These are phyloP conservation scores for Mya arenaria DNA, from an alignment of 1,140 invertebrate species.

Conservation along the genomic window DNA sequence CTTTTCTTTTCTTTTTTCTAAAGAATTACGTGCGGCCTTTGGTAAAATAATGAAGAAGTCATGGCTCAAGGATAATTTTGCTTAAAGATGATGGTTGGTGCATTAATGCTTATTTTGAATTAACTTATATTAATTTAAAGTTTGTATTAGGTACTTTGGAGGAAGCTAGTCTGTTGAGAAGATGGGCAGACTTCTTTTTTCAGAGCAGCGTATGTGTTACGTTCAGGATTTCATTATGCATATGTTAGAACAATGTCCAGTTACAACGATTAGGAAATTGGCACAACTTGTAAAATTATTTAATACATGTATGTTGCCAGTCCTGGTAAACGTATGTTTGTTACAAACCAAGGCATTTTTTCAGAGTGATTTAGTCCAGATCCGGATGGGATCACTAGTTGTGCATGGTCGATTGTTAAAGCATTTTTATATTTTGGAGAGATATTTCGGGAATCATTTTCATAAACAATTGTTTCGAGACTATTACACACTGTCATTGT, in stretches of 20 bases:
- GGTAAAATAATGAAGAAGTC: slow-evolving; percentile 41
- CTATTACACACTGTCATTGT: background rate
- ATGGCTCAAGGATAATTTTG: slow-evolving; percentile 29
- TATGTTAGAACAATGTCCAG: background rate
- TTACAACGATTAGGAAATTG: slow-evolving; percentile 2
- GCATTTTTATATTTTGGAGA: slow-evolving; percentile 2
- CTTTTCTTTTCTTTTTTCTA: slow-evolving; percentile 22
- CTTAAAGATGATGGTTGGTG: slow-evolving; percentile 45
- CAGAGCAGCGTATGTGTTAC: background rate
- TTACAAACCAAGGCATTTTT: slow-evolving; percentile 20
- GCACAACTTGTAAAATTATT: slow-evolving; percentile 30
- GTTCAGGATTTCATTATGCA: background rate
- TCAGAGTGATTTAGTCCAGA: background rate
- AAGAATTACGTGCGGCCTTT: slow-evolving; percentile 44
- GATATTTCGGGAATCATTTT: background rate
- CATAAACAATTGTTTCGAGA: background rate
- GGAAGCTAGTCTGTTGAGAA: slow-evolving; percentile 9
- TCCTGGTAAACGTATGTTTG: slow-evolving; percentile 16
- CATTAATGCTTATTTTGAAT: background rate
- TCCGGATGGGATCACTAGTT: slow-evolving; percentile 22
- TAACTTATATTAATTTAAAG: background rate
- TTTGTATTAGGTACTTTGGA: background rate
- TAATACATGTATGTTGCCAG: slow-evolving; percentile 41
- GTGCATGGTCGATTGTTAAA: background rate
- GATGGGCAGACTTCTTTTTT: background rate